Base-by-base conservation (phyloP, 2,113 vertebrate genomes). In the Cyphomyrus plagiostoma region DNA sequence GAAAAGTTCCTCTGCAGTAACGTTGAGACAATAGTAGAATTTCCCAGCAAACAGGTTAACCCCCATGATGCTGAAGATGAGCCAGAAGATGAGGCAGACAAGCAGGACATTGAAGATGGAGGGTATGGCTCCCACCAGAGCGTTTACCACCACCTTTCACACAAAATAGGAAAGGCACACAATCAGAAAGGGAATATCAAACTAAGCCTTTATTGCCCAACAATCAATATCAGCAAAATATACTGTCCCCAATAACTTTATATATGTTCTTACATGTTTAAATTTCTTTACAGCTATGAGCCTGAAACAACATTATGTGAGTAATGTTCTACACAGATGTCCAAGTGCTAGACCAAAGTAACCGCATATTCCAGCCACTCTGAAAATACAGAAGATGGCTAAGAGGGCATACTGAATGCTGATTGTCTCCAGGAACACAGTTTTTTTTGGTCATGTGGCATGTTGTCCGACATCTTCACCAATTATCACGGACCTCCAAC, bases 31-130 rank as follows among this genome's bases (percentile, higher is more conserved):
- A 15, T 95, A 93, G 93, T 96, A 98, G 94, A 96, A 99, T 94
- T 98, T 99, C 80, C 98, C 98, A 0, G 98, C 98, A 3, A 99
- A 99, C 89, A 99, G 92, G 91, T 99, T 98, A 88, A 99, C 98
- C 0, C 98, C 98, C 98, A 99, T 98, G 91, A 99, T 99, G 93
- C 98, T 98, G 95, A 99, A 99, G 94, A 99, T 98, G 82, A 99
- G 95, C 98, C 98, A 99, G 95, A 99, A 98, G 93, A 99, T 99
- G 88, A 99, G 95, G 94, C 98, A 99, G 87, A 99, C 98, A 2
- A 99, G 94, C 88, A 99, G 94, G 56, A 99, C 98, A 0, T 99
- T 99, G 94, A 99, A 99, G 93, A 99, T 99, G 92, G 98, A 98
- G 0, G 98, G 98, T 90, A 99, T 98, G 77, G 98, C 98, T 0